Conservation (phyloP, 2,888 invertebrate species). For the Cepaea hortensis region DNA sequence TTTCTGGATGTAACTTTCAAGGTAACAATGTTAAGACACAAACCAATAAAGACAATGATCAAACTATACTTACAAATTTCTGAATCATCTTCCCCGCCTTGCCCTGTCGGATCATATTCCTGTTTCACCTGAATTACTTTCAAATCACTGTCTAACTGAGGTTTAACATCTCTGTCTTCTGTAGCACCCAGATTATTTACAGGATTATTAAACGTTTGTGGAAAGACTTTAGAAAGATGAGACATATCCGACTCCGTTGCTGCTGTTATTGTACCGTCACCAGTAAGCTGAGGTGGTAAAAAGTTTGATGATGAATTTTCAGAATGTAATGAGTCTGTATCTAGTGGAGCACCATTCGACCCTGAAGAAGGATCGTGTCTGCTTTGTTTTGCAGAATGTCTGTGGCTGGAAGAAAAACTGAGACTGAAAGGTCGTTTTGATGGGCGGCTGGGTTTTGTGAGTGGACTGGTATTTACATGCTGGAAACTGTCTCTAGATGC, state of each 20-base stretch:
- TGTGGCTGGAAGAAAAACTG: conserved; percentile 31
- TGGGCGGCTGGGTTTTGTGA: conserved; percentile 15
- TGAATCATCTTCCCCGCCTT: conserved; percentile 37
- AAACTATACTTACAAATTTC: conserved; percentile 39
- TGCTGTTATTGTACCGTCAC: conserved; percentile 30
- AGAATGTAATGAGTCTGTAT: conserved; percentile 40
- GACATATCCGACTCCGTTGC: conserved; percentile 40
- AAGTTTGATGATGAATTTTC: conserved; percentile 41
- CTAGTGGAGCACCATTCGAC: conserved; percentile 35
- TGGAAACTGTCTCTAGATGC: conserved; percentile 28
- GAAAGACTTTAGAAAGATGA: conserved; percentile 47
- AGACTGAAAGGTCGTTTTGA: conserved; percentile 40
- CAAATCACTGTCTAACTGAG: conserved; percentile 42
- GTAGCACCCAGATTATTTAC: conserved; percentile 24
- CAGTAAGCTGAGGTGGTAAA: conserved; percentile 32
- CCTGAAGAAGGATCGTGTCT: conserved; percentile 25
- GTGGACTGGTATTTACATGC: conserved; percentile 11
- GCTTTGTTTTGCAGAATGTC: conserved; percentile 37
- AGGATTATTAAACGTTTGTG: conserved; percentile 36
- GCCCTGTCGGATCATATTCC: conserved; percentile 39
- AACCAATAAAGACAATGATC: too few relatives aligned
- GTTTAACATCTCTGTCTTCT: conserved; percentile 48
- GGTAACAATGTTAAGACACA: too few relatives aligned
- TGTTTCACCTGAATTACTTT: conserved; percentile 47
- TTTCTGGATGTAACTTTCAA: too few relatives aligned